Evolutionary conservation across 2,113 vertebrate genomes (phyloP).

Genomic region (Oenanthe oenanthe): DNA sequence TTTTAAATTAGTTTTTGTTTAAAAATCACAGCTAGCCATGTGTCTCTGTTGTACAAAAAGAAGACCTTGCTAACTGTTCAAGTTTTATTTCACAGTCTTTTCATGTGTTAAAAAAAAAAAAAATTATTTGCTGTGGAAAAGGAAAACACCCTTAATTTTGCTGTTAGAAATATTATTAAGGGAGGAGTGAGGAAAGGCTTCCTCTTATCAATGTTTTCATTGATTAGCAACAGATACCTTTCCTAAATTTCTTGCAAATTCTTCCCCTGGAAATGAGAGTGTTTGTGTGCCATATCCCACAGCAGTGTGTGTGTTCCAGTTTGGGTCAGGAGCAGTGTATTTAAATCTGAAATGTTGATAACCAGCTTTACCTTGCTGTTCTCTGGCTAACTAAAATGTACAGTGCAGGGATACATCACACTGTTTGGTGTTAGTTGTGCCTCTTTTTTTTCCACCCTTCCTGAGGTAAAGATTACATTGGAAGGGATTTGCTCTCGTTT

Average conservation of each 20-base stretch:
- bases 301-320: neutral
- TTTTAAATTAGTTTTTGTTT: neutral
- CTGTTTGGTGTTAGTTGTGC: neutral
- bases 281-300: neutral
- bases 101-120: neutral
- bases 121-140: neutral
- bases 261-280: neutral
- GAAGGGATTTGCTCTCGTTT: conserved; percentile 1
- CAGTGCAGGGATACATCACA: neutral
- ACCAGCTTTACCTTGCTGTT: neutral
- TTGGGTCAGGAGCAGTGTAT: neutral
- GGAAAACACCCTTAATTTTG: neutral
- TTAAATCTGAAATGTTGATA: neutral
- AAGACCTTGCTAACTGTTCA: neutral
- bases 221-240: neutral
- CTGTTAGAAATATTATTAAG: neutral
- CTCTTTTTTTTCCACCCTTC: neutral
- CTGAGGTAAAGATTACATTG: neutral
- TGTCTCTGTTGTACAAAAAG: neutral
- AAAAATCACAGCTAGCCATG: neutral
- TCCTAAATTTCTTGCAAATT: neutral
- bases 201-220: neutral
- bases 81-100: neutral
- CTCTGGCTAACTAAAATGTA: neutral
- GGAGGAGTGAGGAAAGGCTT: fast-evolving